phyloP scores from a whole-genome alignment of 53 echinoderm and acorn worm genomes.

The Patiria pectinifera region DNA sequence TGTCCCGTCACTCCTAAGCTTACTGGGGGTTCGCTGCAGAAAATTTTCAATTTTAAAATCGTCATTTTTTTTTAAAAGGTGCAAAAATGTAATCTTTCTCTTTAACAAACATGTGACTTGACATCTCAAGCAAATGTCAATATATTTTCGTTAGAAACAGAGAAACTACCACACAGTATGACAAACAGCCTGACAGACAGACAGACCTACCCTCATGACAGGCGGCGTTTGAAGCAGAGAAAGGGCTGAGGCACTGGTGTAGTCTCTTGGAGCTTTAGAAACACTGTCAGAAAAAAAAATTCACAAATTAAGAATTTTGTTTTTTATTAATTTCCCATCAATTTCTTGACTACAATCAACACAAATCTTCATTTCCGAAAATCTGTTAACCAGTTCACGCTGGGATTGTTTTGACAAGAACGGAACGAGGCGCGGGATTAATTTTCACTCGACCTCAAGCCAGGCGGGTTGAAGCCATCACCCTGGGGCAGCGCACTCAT shows the following conservation, averaged over 20 bases:
- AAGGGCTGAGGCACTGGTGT: slow-evolving; percentile 82
- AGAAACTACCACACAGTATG: not conserved
- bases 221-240: slow-evolving; percentile 91
- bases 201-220: slow-evolving; percentile 72
- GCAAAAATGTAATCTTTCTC: not conserved
- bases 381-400: too few species aligned
- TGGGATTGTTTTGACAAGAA: too few species aligned
- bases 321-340: too few species aligned
- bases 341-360: too few species aligned
- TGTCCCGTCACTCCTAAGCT: slow-evolving; percentile 44
- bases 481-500: too few species aligned
- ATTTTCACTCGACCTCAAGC: too few species aligned
- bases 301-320: not conserved
- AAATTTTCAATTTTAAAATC: not conserved
- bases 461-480: too few species aligned
- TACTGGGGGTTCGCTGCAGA: slow-evolving; percentile 59
- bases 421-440: too few species aligned
- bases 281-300: not conserved
- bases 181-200: not conserved
- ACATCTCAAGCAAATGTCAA: not conserved
- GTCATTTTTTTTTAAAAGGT: not conserved
- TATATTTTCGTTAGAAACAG: not conserved
- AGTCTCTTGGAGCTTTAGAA: slow-evolving; percentile 71
- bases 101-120: not conserved
- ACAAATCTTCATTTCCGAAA: too few species aligned